These are phyloP conservation scores for Bactericera cockerelli DNA, from an alignment of 1,140 invertebrate species.

Conservation along the genomic window DNA sequence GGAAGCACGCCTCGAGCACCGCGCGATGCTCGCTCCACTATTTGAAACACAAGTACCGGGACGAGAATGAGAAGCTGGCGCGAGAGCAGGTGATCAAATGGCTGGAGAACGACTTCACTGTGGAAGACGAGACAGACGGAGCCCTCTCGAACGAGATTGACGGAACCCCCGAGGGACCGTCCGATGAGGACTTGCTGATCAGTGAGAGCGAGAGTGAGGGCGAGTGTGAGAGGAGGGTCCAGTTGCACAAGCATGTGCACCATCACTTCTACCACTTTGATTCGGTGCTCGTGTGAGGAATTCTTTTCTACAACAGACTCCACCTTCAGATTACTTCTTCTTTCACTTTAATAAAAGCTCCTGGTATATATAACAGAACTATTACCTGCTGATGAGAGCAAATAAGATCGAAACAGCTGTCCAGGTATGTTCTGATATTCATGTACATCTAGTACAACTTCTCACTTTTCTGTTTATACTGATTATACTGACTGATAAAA, in stretches of 20 bases:
- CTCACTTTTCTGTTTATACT: no score
- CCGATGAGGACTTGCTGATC: neutral
- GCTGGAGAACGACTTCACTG: neutral
- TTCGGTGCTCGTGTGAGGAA: neutral
- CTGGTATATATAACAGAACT: no score
- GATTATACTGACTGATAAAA: no score
- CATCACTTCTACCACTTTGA: constrained; percentile 4
- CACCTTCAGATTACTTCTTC: no score
- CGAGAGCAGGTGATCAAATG: neutral
- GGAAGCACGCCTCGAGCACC: no score
- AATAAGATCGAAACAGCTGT: no score
- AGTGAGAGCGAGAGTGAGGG: neutral
- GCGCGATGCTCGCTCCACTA: neutral
- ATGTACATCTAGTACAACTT: no score
- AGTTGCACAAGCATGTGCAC: constrained; percentile 2
- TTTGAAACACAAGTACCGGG: constrained; percentile 1
- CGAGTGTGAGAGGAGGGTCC: neutral
- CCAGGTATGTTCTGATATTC: no score
- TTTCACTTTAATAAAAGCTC: no score
- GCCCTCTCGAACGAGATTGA: neutral
- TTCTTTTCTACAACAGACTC: no score
- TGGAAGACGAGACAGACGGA: neutral
- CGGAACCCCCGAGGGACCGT: neutral
- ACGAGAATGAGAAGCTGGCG: neutral
- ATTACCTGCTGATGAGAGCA: no score